These are phyloP conservation scores for Drosophila sp. DNA, from an alignment of 1,140 invertebrate species.

Conservation along the genomic window DNA sequence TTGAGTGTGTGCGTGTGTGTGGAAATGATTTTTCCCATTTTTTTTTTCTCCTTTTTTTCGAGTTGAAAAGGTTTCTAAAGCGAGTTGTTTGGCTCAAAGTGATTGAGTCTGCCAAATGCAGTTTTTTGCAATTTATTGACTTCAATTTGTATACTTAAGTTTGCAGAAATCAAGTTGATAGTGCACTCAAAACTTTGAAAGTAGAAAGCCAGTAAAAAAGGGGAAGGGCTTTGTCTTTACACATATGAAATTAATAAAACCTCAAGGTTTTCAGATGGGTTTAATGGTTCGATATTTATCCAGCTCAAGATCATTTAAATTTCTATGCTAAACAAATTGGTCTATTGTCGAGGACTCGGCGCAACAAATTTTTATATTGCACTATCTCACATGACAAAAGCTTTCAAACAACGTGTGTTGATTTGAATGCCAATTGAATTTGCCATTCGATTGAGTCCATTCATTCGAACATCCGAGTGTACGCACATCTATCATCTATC, in stretches of 20 bases:
- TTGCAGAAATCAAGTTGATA: background rate
- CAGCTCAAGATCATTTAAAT: too few species aligned
- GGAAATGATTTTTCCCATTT: background rate
- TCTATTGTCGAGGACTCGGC: background rate
- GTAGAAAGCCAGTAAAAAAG: background rate
- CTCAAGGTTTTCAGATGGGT: too few species aligned
- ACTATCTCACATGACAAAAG: slow-evolving; percentile 1
- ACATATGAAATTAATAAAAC: too few species aligned
- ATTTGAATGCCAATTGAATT: background rate
- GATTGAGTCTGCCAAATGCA: slow-evolving; percentile 7
- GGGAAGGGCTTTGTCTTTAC: background rate
- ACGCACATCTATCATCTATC: background rate
- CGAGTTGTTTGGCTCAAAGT: background rate
- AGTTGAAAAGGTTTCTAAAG: background rate
- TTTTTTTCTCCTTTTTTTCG: background rate
- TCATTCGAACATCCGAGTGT: background rate
- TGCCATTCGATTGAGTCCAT: slow-evolving; percentile 9
- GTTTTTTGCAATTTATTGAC: background rate
- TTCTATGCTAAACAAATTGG: background rate
- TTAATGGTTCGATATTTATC: too few species aligned
- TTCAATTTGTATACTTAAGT: background rate
- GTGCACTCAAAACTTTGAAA: background rate
- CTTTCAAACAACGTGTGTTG: background rate
- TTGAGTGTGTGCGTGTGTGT: background rate
- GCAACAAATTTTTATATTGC: background rate